Percentiles rank a stretch among this genome's conserved stretches.
Conservation (phyloP, 1,140 invertebrate genomes). For the Himalopsyche phryganea region DNA sequence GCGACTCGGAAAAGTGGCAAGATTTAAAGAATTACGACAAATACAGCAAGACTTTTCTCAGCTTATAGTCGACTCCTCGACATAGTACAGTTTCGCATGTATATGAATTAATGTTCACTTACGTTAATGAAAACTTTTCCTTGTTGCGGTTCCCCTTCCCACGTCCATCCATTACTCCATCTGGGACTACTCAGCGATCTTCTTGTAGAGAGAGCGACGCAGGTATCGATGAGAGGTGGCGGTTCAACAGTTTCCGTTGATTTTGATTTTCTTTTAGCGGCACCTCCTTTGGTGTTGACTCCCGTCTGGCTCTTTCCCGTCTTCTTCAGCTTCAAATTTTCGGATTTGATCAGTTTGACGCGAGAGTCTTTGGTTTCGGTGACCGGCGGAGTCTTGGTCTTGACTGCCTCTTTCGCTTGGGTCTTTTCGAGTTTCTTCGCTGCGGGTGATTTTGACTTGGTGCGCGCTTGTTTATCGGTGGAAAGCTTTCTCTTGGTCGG, state of each 20-base stretch:
- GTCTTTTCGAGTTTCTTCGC: conserved; percentile 25
- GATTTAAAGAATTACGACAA: too few species aligned
- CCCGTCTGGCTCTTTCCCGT: conserved; percentile 22
- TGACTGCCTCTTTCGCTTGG: conserved; percentile 15
- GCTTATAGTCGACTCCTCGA: too few species aligned
- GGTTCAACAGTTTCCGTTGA: conserved; percentile 8
- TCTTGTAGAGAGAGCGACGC: too few species aligned
- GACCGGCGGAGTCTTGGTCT: conserved; percentile 33
- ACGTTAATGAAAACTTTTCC: conserved; percentile 85
- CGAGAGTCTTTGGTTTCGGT: conserved; percentile 32
- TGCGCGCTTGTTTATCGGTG: conserved; percentile 44
- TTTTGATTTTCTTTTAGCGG: conserved; percentile 35
- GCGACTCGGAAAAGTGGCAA: too few species aligned
- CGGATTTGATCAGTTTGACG: conserved; percentile 39
- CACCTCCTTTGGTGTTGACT: conserved; percentile 35
- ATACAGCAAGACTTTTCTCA: too few species aligned
- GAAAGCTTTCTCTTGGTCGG: conserved; percentile 41
- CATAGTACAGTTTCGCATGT: too few species aligned
- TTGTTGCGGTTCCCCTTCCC: conserved; percentile 80
- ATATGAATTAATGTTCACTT: too few species aligned
- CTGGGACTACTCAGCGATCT: conserved; percentile 55
- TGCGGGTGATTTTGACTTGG: conserved; percentile 41
- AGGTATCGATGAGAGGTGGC: too few species aligned
- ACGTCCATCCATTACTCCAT: conserved; percentile 90
- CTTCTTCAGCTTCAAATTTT: conserved; percentile 43